Evolutionary conservation across 2,113 vertebrate species (phyloP).

Genomic region (Gavialis gangeticus): DNA sequence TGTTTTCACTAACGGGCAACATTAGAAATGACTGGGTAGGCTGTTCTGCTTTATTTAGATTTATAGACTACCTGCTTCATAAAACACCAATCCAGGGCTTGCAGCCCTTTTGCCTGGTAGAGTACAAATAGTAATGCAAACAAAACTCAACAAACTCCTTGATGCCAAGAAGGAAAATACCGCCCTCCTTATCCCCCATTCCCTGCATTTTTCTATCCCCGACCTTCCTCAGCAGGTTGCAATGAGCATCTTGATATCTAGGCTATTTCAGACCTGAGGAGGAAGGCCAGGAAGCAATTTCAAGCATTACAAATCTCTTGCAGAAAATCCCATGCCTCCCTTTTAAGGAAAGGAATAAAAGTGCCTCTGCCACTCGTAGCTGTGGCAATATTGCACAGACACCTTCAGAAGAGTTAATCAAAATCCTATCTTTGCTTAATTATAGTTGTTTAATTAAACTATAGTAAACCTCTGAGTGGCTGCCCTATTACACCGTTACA

Average conservation of each 20-base stretch:
- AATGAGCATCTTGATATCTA: not conserved
- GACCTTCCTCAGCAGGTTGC: too few species aligned
- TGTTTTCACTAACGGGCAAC: not conserved
- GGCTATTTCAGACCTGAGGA: not conserved
- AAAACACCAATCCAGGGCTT: not conserved
- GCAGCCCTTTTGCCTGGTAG: not conserved
- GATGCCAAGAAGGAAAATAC: accelerated
- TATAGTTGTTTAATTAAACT: too few species aligned
- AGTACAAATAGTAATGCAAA: not conserved
- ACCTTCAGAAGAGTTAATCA: too few species aligned
- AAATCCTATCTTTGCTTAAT: too few species aligned
- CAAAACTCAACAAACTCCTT: not conserved
- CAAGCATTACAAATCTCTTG: not conserved
- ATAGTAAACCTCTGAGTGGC: too few species aligned
- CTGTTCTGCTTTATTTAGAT: not conserved
- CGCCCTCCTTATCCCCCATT: too few species aligned
- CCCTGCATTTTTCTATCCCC: too few species aligned
- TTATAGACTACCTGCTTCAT: not conserved
- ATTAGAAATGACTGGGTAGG: not conserved
- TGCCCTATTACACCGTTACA: too few species aligned
- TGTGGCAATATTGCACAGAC: not conserved
- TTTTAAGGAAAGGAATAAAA: accelerated
- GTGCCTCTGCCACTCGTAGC: accelerated
- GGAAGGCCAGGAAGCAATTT: not conserved
- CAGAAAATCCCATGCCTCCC: not conserved